phyloP scores from a whole-genome alignment of 2,113 vertebrate species.

The Platysternon megacephalum region DNA sequence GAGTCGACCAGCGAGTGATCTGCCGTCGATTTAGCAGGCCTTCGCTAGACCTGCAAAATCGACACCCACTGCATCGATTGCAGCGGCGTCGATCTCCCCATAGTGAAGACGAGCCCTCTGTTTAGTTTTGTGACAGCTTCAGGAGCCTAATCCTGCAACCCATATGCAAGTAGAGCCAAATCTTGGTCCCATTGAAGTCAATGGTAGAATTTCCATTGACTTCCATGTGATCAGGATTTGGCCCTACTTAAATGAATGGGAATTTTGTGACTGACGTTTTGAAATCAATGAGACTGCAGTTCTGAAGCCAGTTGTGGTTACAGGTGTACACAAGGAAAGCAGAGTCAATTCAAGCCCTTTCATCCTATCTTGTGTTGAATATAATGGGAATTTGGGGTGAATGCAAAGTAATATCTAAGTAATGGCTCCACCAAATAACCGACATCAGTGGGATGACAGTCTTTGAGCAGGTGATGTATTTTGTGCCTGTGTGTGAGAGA shows the following conservation, averaged over 20 bases:
- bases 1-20: too few relatives aligned
- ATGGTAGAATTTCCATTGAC: neutral
- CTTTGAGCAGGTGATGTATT: neutral
- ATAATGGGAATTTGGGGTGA: rapidly evolving
- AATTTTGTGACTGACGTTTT: neutral
- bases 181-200: neutral
- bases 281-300: neutral
- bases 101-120: too few relatives aligned
- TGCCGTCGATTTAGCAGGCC: too few relatives aligned
- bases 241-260: neutral
- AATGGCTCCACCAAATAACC: neutral
- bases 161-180: neutral
- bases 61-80: too few relatives aligned
- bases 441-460: neutral
- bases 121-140: neutral
- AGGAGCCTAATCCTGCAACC: neutral
- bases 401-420: neutral
- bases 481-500: neutral
- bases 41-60: too few relatives aligned
- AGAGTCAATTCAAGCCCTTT: neutral
- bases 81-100: too few relatives aligned
- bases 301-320: neutral
- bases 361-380: neutral
- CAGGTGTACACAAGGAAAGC: rapidly evolving
- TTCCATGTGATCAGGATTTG: neutral